Base-by-base conservation (phyloP, 37 sponge, comb jelly and placozoan genomes). In the Axinella damicornis region DNA sequence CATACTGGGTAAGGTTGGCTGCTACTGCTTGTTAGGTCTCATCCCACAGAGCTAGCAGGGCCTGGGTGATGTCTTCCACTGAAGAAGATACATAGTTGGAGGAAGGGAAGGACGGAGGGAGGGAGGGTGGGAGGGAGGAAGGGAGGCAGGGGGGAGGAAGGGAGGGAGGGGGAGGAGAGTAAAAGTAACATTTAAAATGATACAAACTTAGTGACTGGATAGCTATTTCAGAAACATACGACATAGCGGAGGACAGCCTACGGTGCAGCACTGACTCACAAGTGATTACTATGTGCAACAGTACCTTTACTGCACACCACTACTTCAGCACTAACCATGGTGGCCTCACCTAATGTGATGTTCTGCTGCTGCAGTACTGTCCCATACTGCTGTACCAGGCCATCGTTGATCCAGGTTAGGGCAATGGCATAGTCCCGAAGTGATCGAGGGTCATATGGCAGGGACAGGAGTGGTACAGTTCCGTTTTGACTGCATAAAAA, bases 381-480 rank as follows among this genome's bases (percentile, higher is more conserved):
- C 25, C 75, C 75, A 5, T 74, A 74, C 75, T 74, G 57, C 15
- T 74, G 30, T 55, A 54, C 75, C 54, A 74, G 32, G n/a, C 57
- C 57, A 52, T 22, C 24, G 28, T 53, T 25, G 55, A 74, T 74
- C 20, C 27, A 35, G 12, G 18, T 32, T 11, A 62, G 37, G 2
- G 63, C 37, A 62, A 21, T 77, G 62, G 77, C 28, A 38, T 61
- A 62, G 36, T 61, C 77, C 20, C 63, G n/a, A n/a, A n/a, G n/a
- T n/a, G n/a, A n/a, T n/a, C n/a, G 41, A 20, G 73, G 81, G 41
- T 81, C 74, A 67, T 70, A 88, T 15, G 88, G 88, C 15, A 81
- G n/a, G 58, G 41, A 80, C 33, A 22, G 88, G 88, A 5, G 82
- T 66, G 74, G 81, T 88, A 11, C 24, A 88, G 40, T 18, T 60